A percentile compares a stretch with the other conserved stretches of the same genome.
These are phyloP conservation scores for Microtus ochrogaster DNA, from an alignment of 2,113 vertebrate species.

Conservation along the genomic window DNA sequence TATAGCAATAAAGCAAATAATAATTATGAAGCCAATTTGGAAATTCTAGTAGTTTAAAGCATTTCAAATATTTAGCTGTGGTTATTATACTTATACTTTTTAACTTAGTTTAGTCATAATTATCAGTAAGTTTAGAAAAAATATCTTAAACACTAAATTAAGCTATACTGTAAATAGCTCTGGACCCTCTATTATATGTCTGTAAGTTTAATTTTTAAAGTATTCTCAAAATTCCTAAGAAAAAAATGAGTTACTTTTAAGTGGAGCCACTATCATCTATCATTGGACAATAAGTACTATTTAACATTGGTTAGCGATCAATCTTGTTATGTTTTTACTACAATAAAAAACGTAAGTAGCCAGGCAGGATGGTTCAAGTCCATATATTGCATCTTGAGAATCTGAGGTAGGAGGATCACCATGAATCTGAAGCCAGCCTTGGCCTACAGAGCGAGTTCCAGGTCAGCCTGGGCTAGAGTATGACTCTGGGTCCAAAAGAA, in stretches of 20 bases:
- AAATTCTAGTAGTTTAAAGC: constrained; percentile 56
- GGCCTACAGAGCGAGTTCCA: background rate
- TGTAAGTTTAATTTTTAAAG: constrained; percentile 55
- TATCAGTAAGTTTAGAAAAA: constrained; percentile 56
- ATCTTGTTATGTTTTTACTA: constrained; percentile 8
- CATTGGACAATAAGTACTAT: constrained; percentile 46
- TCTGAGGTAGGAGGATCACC: background rate
- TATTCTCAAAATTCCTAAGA: constrained; percentile 35
- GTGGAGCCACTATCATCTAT: background rate
- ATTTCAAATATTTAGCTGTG: constrained; percentile 3
- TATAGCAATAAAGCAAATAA: constrained; percentile 57
- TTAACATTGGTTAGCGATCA: constrained; percentile 34
- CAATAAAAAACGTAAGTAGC: constrained; percentile 18
- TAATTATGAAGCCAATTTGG: background rate
- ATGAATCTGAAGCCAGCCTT: background rate
- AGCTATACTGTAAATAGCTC: constrained; percentile 15
- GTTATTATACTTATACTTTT: background rate
- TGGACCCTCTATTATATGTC: background rate
- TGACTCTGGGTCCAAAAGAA: background rate
- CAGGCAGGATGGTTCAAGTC: background rate
- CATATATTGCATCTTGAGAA: background rate
- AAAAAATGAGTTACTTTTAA: constrained; percentile 21
- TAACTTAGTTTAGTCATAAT: constrained; percentile 43
- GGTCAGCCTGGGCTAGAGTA: background rate
- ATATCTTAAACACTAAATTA: constrained; percentile 50